phyloP scores from a whole-genome alignment of 1,140 invertebrate genomes.

The Drosophila ananassae region DNA sequence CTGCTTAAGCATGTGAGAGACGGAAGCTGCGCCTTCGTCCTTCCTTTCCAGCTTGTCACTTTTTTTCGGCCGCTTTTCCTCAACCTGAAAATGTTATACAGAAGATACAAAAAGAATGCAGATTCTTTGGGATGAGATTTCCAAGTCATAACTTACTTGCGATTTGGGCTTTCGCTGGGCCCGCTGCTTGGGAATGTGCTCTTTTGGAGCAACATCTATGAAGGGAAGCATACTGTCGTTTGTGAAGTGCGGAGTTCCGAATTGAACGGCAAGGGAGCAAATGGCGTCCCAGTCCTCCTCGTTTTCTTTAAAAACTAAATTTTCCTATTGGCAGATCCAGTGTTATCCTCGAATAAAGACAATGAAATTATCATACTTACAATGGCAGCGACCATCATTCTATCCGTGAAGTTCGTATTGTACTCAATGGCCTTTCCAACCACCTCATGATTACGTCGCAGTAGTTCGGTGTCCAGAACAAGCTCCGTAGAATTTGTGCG shows the following conservation, averaged over 20 bases:
- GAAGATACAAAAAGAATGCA: background rate
- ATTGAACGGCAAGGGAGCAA: slow-evolving; percentile 44
- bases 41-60: slow-evolving; percentile 67
- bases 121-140: background rate
- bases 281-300: slow-evolving; percentile 56
- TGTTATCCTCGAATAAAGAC: background rate
- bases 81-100: slow-evolving; percentile 20
- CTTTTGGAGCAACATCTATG: slow-evolving; percentile 60
- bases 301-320: slow-evolving; percentile 50
- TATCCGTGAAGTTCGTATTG: slow-evolving; percentile 55
- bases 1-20: slow-evolving; percentile 47
- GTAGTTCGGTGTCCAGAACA: slow-evolving; percentile 59
- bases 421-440: slow-evolving; percentile 58
- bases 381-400: slow-evolving; percentile 51
- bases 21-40: slow-evolving; percentile 59
- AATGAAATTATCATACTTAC: slow-evolving; percentile 22
- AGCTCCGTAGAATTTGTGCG: slow-evolving; percentile 54
- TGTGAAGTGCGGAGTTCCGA: slow-evolving; percentile 38
- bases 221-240: slow-evolving; percentile 65
- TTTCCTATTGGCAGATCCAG: slow-evolving; percentile 15
- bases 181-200: slow-evolving; percentile 48
- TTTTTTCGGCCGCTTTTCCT: slow-evolving; percentile 60
- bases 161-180: slow-evolving; percentile 28
- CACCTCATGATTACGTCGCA: slow-evolving; percentile 61
- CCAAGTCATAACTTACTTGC: slow-evolving; percentile 22